phyloP scores from a whole-genome alignment of 2,888 invertebrate genomes.

The Vanessa cardui region DNA sequence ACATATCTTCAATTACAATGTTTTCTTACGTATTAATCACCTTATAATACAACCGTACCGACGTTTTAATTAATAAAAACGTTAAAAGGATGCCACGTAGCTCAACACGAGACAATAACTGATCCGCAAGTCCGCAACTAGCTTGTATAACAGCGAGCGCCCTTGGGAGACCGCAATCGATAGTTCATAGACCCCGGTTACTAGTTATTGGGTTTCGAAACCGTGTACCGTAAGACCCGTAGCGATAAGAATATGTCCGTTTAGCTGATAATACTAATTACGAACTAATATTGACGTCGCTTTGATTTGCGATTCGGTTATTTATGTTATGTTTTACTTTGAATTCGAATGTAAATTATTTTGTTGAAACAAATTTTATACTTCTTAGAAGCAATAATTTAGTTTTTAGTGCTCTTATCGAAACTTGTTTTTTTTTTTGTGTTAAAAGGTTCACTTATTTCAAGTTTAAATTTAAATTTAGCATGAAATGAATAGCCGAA shows the following conservation, averaged over 20 bases:
- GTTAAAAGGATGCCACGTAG: constrained; percentile 37
- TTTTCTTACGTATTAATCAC: too few species aligned
- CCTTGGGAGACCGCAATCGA: constrained; percentile 53
- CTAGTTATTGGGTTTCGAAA: constrained; percentile 52
- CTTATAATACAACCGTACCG: neutral
- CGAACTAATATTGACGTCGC: neutral
- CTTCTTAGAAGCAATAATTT: too few species aligned
- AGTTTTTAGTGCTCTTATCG: too few species aligned
- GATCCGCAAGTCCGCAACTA: constrained; percentile 24
- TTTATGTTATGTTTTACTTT: too few species aligned
- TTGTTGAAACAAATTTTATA: too few species aligned
- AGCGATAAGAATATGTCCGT: constrained; percentile 15
- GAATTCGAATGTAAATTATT: too few species aligned
- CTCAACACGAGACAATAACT: constrained; percentile 30
- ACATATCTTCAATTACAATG: too few species aligned
- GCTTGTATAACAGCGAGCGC: constrained; percentile 27
- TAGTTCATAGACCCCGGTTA: constrained; percentile 57
- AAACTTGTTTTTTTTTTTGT: too few species aligned
- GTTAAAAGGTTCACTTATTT: too few species aligned
- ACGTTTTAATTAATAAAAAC: constrained; percentile 31
- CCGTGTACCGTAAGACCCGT: constrained; percentile 25
- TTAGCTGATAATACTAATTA: constrained; percentile 14
- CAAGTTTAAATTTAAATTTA: too few species aligned
- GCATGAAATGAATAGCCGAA: too few species aligned
- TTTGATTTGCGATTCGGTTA: too few species aligned